A percentile compares a stretch with the other conserved stretches of the same genome.
Evolutionary conservation across 2,113 vertebrate genomes (phyloP).

Genomic region (Paradoxurus hermaphroditus): DNA sequence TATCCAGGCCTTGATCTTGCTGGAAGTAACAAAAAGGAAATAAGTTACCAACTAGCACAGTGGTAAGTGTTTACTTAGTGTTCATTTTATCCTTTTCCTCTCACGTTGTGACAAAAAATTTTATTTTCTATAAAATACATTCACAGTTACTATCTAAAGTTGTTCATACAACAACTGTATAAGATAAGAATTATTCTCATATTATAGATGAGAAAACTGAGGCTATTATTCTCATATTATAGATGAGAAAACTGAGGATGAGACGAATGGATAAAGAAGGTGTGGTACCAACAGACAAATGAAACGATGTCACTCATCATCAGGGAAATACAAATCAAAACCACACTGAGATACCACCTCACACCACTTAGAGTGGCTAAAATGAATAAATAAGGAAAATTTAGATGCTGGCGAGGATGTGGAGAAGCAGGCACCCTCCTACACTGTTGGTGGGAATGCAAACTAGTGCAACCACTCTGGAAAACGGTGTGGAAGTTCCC

Average conservation of each 20-base stretch:
- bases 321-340: no score
- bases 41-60: background rate
- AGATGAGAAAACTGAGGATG: background rate
- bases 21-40: conserved; percentile 1
- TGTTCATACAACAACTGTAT: background rate
- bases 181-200: background rate
- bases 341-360: no score
- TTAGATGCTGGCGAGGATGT: no score
- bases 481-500: no score
- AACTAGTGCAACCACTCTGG: no score
- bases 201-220: background rate
- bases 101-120: background rate
- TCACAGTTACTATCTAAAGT: conserved; percentile 20
- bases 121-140: background rate
- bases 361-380: no score
- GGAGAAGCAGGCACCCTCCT: no score
- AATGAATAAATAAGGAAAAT: no score
- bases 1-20: background rate
- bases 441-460: no score
- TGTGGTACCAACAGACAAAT: no score
- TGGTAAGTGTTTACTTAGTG: background rate
- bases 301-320: no score
- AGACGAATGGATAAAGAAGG: background rate
- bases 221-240: background rate
- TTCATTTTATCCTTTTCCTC: background rate